phyloP scores from a whole-genome alignment of 2,888 invertebrate genomes.

The Octodonta nipae region DNA sequence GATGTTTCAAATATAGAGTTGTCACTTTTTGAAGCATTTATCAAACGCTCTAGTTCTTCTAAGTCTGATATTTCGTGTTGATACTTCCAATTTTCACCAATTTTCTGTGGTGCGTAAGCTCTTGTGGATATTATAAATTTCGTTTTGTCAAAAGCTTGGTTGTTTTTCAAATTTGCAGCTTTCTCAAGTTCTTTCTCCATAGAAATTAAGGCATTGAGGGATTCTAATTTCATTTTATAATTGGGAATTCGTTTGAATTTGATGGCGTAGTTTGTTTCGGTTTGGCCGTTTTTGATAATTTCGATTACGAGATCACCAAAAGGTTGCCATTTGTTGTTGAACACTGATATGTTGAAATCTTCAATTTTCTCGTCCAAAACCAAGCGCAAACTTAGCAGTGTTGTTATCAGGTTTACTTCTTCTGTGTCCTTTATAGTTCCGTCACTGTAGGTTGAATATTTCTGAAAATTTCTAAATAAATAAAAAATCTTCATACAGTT shows the following conservation, averaged over 20 bases:
- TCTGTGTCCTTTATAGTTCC: too few relatives aligned
- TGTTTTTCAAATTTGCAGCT: conserved; percentile 5
- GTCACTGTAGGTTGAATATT: too few relatives aligned
- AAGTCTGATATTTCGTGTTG: neutral
- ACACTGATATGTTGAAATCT: conserved; percentile 12
- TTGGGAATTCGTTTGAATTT: conserved; percentile 12
- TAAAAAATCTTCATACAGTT: too few relatives aligned
- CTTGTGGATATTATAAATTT: conserved; percentile 14
- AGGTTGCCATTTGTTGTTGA: conserved; percentile 16
- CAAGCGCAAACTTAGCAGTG: conserved; percentile 16
- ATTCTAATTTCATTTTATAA: conserved; percentile 6
- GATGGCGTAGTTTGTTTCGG: conserved; percentile 9
- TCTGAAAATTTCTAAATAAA: too few relatives aligned
- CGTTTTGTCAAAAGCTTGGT: conserved; percentile 5
- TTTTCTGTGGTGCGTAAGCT: neutral
- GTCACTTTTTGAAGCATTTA: conserved; percentile 4
- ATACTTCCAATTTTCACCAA: conserved; percentile 7
- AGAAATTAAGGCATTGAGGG: conserved; percentile 8
- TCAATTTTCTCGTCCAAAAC: conserved; percentile 10
- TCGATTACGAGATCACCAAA: conserved; percentile 18
- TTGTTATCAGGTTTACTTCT: too few relatives aligned
- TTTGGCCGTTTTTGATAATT: conserved; percentile 7
- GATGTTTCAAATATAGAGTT: neutral
- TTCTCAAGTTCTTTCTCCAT: conserved; percentile 11
- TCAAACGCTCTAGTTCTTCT: conserved; percentile 5